phyloP scores from a whole-genome alignment of 2,888 invertebrate genomes.

The Conistra vaccinii region DNA sequence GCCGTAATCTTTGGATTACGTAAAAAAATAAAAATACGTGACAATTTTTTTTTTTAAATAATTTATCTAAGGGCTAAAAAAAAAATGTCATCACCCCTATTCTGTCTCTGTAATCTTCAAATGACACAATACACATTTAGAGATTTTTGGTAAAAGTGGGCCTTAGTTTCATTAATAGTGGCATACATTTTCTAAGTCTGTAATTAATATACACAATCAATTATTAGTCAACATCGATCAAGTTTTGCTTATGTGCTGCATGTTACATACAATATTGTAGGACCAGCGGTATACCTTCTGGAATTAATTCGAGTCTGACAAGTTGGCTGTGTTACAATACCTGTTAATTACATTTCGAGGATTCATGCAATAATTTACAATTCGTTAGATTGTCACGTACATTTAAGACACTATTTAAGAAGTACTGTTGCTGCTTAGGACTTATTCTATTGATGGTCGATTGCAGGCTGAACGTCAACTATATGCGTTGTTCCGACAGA shows the following conservation, averaged over 20 bases:
- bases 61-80: too few species aligned
- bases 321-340: constrained; percentile 34
- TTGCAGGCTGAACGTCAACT: background rate
- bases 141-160: background rate
- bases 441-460: background rate
- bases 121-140: background rate
- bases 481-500: background rate
- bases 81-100: too few species aligned
- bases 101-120: background rate
- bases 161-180: background rate
- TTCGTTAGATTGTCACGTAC: constrained; percentile 12
- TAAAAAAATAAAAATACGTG: too few species aligned
- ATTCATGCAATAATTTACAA: constrained; percentile 1
- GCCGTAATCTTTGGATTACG: too few species aligned
- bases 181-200: background rate
- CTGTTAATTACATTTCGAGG: constrained; percentile 6
- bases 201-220: constrained; percentile 8
- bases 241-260: background rate
- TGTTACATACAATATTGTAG: constrained; percentile 2
- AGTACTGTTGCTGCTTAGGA: background rate
- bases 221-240: background rate
- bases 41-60: too few species aligned
- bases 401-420: background rate
- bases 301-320: background rate
- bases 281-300: constrained; percentile 12